Base-by-base conservation (phyloP, 2,888 invertebrate species). In the Sinodicranocentrus sp. region DNA sequence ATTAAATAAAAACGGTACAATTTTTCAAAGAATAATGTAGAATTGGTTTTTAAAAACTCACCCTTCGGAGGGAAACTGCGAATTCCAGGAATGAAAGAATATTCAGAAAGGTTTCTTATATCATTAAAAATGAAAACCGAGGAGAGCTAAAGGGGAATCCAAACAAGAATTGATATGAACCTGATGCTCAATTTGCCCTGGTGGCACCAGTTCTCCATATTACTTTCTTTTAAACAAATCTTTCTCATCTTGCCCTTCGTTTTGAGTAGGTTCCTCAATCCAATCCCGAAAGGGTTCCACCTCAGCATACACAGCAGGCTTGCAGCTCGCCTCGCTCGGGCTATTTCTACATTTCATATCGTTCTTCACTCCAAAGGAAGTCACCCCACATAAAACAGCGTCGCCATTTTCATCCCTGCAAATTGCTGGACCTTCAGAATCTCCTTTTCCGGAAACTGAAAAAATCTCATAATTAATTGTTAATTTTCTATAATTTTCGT, bases 371-470 rank as follows among this genome's bases (percentile, higher is more conserved):
- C 67, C 77, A 48, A 70, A 78, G 0, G 70, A 70, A 1, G 78
- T 78, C 0, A 78, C 23, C 15, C 78, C 78, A 23, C 78, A 78
- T 2, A 61, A 48, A 15, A 78, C 44, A 1, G 44, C 26, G 0
- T 28, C 3, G 0, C 70, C 78, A 28, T 70, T 21, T 26, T 15
- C 8, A 15, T 23, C 70, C 13, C 61, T 5, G 33, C 78, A 78
- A 70, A 78, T 59, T 1, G 78, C 70, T 3, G 78, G 78, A n/a
- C 78, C 78, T 1, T 70, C 78, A 0, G 70, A 70, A 19, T 78
- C 70, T 33, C 78, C 78, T 10, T 28, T 6, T n/a, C 78, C 78
- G 13, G 78, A 59, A 25, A 6, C 44, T 48, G 48, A 48, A 57
- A 23, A 23, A 57, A 21, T n/a, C 19, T 21, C 3, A 57, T 3